Base-by-base conservation (phyloP, 92 coral and sea anemone species). In the Bergia sp. region DNA sequence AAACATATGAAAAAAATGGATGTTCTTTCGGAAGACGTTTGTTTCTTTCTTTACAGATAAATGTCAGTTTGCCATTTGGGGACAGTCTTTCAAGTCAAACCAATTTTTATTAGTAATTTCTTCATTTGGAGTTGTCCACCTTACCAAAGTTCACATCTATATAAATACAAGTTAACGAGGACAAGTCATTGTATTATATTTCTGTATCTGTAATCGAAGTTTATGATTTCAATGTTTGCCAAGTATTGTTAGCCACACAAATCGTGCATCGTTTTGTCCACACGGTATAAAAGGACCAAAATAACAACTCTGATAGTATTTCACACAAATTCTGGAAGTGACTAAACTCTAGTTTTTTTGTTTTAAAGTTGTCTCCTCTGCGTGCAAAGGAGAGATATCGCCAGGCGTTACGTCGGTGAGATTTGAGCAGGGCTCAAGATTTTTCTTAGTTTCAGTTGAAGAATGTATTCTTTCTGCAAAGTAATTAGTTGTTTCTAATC, bases 101-200 rank as follows among this genome's bases (percentile, higher is more conserved):
- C 41, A 41, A 67, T 38, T 84, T 82, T 84, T 71, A 73, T 29
- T 29, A 36, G 43, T 44, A 12, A 72, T 42, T 18, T 29, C 67
- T 45, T 84, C 57, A 23, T 29, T 29, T 29, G 29, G 29, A 29
- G 13, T 43, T 47, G 36, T n/a, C 39, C 77, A 43, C 15, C 38
- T 13, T 6, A 81, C 43, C 61, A 23, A 84, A 55, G 71, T 84
- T 84, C 87, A 36, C 87, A 72, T 23, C 58, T 76, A 41, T 84
- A 71, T 69, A 71, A 84, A 84, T 84, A 69, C 87, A 44, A 72
- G 45, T 45, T 84, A 55, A 71, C 79, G 44, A 71, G 44, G 61
- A 47, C 45, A 84, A 41, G 72, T 2, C n/a, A 79, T 45, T 84
- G 87, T 84, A 71, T 84, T 23, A 72, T 47, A 49, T 41, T 43